phyloP scores from a whole-genome alignment of 2,113 vertebrate genomes.

The Pimephales promelas region DNA sequence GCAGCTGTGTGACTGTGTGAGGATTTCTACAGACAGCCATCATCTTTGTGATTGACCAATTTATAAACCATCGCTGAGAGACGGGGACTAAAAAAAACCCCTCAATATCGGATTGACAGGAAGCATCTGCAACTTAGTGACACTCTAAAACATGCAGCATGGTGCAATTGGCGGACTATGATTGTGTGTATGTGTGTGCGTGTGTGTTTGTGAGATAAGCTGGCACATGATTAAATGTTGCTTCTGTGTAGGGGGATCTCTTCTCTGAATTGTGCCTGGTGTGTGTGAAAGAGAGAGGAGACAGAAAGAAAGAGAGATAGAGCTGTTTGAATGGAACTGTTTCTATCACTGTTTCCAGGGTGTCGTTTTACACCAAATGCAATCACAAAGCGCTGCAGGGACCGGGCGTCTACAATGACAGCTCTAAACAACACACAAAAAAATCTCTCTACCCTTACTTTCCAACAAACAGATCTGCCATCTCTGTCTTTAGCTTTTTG shows the following conservation, averaged over 20 bases:
- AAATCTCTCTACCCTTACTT: slow-evolving; percentile 29
- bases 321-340: slow-evolving; percentile 37
- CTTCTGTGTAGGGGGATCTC: slow-evolving; percentile 33
- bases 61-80: neutral
- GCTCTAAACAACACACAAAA: slow-evolving; percentile 29
- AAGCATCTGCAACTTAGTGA: slow-evolving; percentile 26
- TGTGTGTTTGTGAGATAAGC: slow-evolving; percentile 25
- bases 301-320: neutral
- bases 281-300: neutral
- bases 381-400: slow-evolving; percentile 47
- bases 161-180: slow-evolving; percentile 5
- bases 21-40: neutral
- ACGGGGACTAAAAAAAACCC: neutral
- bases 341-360: slow-evolving; percentile 44
- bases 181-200: neutral
- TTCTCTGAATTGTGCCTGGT: slow-evolving; percentile 25
- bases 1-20: neutral
- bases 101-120: slow-evolving; percentile 25
- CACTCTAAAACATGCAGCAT: slow-evolving; percentile 1
- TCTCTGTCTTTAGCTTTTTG: slow-evolving; percentile 25
- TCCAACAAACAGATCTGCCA: slow-evolving; percentile 16
- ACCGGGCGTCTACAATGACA: slow-evolving; percentile 22
- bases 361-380: slow-evolving; percentile 45
- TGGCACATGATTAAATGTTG: slow-evolving; percentile 15
- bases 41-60: slow-evolving; percentile 12